These are phyloP conservation scores for Lottia scabra DNA, from an alignment of 2,888 invertebrate genomes.

Conservation along the genomic window DNA sequence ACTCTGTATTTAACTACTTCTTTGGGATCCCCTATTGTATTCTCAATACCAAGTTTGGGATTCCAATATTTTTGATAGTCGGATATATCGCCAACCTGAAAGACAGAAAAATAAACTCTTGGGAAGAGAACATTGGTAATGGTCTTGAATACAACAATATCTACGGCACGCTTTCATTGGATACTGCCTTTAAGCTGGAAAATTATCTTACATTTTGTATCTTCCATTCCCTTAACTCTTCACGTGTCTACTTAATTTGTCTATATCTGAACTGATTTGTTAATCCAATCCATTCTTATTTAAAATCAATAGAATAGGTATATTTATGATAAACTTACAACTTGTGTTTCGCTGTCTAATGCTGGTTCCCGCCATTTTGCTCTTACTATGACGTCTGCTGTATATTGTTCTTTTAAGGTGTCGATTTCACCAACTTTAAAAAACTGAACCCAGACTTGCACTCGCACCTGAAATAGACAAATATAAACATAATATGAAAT, in stretches of 20 bases:
- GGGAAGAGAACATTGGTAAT: too few relatives aligned
- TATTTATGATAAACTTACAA: conserved; percentile 39
- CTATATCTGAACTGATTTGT: too few relatives aligned
- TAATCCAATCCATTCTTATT: too few relatives aligned
- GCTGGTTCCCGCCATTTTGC: conserved; percentile 69
- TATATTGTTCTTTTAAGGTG: conserved; percentile 68
- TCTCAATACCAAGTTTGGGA: conserved; percentile 63
- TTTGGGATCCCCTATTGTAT: conserved; percentile 62
- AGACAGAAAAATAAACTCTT: conserved; percentile 10
- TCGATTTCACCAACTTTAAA: conserved; percentile 69
- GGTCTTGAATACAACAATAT: too few relatives aligned
- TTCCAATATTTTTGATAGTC: conserved; percentile 59
- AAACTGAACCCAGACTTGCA: conserved; percentile 67
- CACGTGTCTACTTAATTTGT: too few relatives aligned
- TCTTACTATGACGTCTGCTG: conserved; percentile 68
- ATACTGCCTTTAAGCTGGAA: too few relatives aligned
- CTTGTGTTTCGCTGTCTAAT: conserved; percentile 59
- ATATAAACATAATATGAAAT: too few relatives aligned
- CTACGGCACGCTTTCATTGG: too few relatives aligned
- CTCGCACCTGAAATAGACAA: conserved; percentile 56
- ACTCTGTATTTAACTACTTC: conserved; percentile 55
- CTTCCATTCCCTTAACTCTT: too few relatives aligned
- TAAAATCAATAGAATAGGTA: too few relatives aligned
- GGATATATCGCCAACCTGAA: conserved; percentile 39
- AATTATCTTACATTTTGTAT: too few relatives aligned